Conservation (phyloP, 2,797 vertebrate species). For the Moxostoma hubbsi region DNA sequence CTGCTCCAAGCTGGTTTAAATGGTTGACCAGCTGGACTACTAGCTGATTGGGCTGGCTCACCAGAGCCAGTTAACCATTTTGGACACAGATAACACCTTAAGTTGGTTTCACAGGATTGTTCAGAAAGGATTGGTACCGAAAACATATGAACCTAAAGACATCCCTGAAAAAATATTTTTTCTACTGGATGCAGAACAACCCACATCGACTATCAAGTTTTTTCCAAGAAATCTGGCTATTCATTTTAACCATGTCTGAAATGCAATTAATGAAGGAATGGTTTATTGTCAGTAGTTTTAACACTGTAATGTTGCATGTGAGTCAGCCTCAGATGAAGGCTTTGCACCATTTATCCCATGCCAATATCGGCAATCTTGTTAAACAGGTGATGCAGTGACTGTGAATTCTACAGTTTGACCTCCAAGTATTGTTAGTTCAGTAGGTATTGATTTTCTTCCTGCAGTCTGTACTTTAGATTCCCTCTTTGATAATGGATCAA, state of each 20-base stretch:
- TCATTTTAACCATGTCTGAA: neutral
- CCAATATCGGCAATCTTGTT: conserved; percentile 16
- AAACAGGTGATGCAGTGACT: conserved; percentile 11
- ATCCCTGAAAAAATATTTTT: too few species aligned
- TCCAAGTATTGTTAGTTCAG: conserved; percentile 38
- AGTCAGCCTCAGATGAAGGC: conserved; percentile 1
- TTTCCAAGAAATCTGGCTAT: neutral
- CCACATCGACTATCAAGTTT: neutral
- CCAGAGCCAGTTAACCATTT: too few species aligned
- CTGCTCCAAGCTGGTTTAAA: too few species aligned
- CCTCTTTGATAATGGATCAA: conserved; percentile 31
- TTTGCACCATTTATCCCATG: conserved; percentile 8
- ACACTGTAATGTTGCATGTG: neutral
- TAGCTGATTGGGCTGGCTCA: too few species aligned
- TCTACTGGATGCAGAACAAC: neutral
- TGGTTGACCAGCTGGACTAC: too few species aligned
- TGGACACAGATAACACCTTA: too few species aligned
- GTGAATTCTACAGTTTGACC: conserved; percentile 43
- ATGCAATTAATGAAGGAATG: neutral
- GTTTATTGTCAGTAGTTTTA: neutral
- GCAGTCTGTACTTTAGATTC: conserved; percentile 36
- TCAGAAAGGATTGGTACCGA: neutral
- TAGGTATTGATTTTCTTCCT: conserved; percentile 35
- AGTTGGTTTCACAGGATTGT: neutral
- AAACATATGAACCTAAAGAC: neutral